Percentiles rank a stretch among this genome's conserved stretches.
These are phyloP conservation scores for Morelia viridis DNA, from an alignment of 2,797 vertebrate genomes.

Conservation along the genomic window DNA sequence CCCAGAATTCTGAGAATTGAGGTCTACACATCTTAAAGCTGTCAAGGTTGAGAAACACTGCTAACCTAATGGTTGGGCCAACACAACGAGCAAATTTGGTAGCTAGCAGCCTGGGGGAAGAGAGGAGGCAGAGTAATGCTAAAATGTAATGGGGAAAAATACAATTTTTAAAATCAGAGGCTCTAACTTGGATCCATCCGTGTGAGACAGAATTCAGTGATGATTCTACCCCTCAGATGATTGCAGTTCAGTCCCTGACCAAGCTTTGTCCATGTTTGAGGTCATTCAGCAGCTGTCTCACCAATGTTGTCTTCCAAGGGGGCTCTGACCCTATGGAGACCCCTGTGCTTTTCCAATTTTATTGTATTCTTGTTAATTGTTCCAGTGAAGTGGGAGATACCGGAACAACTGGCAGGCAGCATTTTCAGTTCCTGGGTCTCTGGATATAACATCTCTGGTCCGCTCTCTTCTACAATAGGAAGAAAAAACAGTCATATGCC, in stretches of 20 bases:
- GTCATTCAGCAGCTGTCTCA: constrained; percentile 4
- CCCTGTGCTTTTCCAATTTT: constrained; percentile 22
- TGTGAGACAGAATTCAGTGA: background rate
- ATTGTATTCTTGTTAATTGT: background rate
- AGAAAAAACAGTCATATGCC: constrained; percentile 14
- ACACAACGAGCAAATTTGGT: background rate
- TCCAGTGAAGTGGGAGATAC: background rate
- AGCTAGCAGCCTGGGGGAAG: background rate
- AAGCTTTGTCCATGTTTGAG: background rate
- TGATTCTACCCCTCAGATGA: background rate
- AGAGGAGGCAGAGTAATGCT: background rate
- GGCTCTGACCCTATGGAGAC: constrained; percentile 24
- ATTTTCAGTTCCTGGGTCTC: background rate
- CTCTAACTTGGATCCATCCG: background rate
- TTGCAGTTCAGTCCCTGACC: background rate
- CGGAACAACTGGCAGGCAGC: background rate
- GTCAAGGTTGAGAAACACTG: too few relatives aligned
- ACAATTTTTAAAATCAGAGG: background rate
- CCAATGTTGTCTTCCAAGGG: constrained; percentile 31
- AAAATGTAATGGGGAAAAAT: background rate
- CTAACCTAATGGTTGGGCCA: too few relatives aligned
- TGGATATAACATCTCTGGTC: background rate
- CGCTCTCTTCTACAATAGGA: background rate
- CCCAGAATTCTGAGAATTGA: too few relatives aligned
- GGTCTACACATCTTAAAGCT: too few relatives aligned